A percentile compares a stretch with the other conserved stretches of the same genome.
phyloP scores from a whole-genome alignment of 2,797 vertebrate species.

The Crypturellus tataupa region DNA sequence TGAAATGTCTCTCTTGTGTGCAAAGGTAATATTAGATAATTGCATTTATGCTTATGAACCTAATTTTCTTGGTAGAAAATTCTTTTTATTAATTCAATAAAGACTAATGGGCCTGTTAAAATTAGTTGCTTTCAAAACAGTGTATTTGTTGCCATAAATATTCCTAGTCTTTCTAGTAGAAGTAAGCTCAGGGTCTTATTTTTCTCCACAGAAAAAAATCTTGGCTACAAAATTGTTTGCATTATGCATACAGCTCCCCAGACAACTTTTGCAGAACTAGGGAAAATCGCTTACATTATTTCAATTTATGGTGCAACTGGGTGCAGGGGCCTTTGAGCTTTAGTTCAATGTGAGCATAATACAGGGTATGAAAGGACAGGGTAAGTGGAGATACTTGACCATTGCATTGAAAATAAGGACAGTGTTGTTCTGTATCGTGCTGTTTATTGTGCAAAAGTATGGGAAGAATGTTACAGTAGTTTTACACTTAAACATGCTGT shows the following conservation, averaged over 20 bases:
- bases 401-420: not conserved
- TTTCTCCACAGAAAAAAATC: not conserved
- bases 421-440: not conserved
- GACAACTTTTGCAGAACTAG: not conserved
- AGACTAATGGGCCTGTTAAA: conserved; percentile 23
- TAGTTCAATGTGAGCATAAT: conserved; percentile 8
- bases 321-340: conserved; percentile 46
- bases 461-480: not conserved
- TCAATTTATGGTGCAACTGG: conserved; percentile 48
- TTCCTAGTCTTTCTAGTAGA: not conserved
- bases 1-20: conserved; percentile 9
- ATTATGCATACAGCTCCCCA: not conserved
- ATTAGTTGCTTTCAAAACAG: conserved; percentile 21
- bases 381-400: conserved; percentile 42
- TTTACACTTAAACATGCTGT: conserved; percentile 35
- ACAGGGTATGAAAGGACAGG: conserved; percentile 19
- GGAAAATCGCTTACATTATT: conserved; percentile 56
- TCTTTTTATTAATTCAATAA: conserved; percentile 16
- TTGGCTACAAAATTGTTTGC: conserved; percentile 1
- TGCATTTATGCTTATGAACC: conserved; percentile 10
- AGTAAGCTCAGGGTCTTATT: not conserved
- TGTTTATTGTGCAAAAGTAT: conserved; percentile 8
- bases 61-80: conserved; percentile 24
- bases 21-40: conserved; percentile 29
- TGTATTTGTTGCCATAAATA: conserved; percentile 30